These are phyloP conservation scores for Oreochromis tanganicae DNA, from an alignment of 2,113 vertebrate species.

Conservation along the genomic window DNA sequence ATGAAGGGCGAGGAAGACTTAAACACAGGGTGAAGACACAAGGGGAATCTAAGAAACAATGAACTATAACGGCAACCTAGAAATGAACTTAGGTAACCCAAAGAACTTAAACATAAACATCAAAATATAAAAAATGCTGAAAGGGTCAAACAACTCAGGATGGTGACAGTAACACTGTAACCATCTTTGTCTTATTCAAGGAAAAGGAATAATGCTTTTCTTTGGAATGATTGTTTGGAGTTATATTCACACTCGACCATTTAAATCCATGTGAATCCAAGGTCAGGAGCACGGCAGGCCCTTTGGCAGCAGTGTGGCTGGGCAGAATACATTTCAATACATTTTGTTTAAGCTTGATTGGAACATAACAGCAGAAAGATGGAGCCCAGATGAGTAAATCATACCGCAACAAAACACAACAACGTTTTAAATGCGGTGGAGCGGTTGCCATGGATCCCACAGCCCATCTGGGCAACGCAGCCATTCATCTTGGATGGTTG, in stretches of 20 bases:
- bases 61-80: neutral
- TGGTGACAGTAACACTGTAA: neutral
- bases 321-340: neutral
- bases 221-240: neutral
- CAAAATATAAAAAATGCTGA: neutral
- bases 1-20: neutral
- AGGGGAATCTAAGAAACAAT: neutral
- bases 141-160: neutral
- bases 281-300: neutral
- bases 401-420: slow-evolving; percentile 7
- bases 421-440: neutral
- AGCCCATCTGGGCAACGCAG: slow-evolving; percentile 11
- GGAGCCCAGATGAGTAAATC: neutral
- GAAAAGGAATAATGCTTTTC: neutral
- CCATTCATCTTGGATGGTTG: slow-evolving; percentile 29
- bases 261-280: neutral
- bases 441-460: slow-evolving; percentile 47
- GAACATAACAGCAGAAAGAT: neutral
- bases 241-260: neutral
- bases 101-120: neutral
- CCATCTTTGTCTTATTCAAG: neutral
- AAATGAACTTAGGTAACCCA: neutral
- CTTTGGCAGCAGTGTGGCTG: neutral
- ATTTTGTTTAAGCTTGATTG: neutral
- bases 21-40: neutral